Conservation (phyloP, 2,797 vertebrate species). For the Arremon brunneinucha region DNA sequence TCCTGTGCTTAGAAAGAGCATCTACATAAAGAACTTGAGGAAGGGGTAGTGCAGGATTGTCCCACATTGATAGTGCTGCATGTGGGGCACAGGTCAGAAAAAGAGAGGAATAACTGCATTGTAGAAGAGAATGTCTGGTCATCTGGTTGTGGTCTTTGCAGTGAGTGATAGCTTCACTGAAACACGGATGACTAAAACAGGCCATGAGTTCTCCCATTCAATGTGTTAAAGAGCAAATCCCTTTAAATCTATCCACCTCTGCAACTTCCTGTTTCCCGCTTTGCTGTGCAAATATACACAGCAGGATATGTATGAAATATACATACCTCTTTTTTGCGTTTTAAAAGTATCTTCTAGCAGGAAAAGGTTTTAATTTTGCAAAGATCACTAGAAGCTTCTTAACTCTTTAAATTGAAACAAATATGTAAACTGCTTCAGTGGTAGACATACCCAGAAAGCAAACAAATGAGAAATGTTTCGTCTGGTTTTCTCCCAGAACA, state of each 20-base stretch:
- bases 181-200: not conserved
- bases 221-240: not conserved
- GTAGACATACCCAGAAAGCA: not conserved
- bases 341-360: not conserved
- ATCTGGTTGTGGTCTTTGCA: not conserved
- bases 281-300: not conserved
- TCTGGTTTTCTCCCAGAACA: not conserved
- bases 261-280: not conserved
- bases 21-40: not conserved
- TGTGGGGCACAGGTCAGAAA: not conserved
- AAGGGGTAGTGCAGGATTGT: not conserved
- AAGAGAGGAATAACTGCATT: not conserved
- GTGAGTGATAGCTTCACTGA: not conserved
- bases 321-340: not conserved
- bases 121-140: not conserved
- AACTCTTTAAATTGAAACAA: not conserved
- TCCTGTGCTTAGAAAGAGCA: not conserved
- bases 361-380: not conserved
- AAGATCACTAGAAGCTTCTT: not conserved
- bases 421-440: not conserved
- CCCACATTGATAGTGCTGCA: accelerated
- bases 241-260: not conserved
- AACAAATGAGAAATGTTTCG: not conserved
- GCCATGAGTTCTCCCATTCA: not conserved
- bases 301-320: not conserved